phyloP scores from a whole-genome alignment of 1,140 invertebrate genomes.

The Calephelis nemesis region DNA sequence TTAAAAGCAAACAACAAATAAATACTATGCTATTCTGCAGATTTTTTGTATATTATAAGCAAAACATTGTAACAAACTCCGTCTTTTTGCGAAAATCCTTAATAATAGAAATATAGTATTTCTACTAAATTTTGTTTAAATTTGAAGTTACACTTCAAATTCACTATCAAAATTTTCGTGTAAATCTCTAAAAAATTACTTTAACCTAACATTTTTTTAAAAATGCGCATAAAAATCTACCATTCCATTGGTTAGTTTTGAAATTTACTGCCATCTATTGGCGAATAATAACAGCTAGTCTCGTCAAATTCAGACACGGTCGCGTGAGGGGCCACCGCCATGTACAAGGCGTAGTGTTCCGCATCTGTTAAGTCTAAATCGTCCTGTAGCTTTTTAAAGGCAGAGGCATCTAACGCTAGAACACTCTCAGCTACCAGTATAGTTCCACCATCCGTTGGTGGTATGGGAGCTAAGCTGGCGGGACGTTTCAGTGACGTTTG shows the following conservation, averaged over 20 bases:
- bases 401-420: conserved; percentile 64
- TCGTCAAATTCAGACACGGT: conserved; percentile 93
- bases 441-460: conserved; percentile 57
- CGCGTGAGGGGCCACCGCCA: conserved; percentile 89
- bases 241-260: conserved; percentile 48
- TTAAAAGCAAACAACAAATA: too few species aligned
- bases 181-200: background rate
- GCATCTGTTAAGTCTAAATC: conserved; percentile 86
- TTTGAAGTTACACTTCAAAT: background rate
- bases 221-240: background rate
- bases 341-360: conserved; percentile 92
- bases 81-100: too few species aligned
- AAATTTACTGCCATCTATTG: conserved; percentile 87
- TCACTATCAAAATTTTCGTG: background rate
- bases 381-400: conserved; percentile 69
- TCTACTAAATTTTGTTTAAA: too few species aligned
- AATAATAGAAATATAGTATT: too few species aligned
- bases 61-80: too few species aligned
- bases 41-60: too few species aligned
- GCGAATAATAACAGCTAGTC: conserved; percentile 90
- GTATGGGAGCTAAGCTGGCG: conserved; percentile 43
- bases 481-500: conserved; percentile 45
- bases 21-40: too few species aligned
- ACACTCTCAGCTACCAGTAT: conserved; percentile 75
- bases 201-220: background rate